Base-by-base conservation (phyloP, 2,113 vertebrate genomes). In the Scomber scombrus region DNA sequence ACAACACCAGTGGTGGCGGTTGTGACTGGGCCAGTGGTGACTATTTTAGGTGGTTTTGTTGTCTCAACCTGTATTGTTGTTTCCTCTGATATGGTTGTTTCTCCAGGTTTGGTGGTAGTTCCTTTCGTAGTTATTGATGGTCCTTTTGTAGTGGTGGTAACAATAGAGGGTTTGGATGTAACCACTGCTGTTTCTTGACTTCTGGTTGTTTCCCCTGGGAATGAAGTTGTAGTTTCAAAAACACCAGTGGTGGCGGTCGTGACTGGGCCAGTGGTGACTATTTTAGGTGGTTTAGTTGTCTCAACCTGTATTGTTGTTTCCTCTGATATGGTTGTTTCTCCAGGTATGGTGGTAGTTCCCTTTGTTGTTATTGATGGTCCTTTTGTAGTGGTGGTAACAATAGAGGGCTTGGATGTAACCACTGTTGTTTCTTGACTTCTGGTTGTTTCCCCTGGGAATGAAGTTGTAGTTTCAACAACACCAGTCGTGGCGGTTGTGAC, bases 361-460 rank as follows among this genome's bases (percentile, higher is more conserved):
- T 13, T 2, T 4, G 12, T 6, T 0, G 56, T 26, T 7, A 54
- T 69, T 8, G 18, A 9, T 21, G 50, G 13, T 13, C 0, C 12
- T 56, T 13, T 0, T 10, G 56, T 77, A 12, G 21, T 51, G 14
- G 51, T 70, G 11, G 56, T 80, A 1, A 2, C 14, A 2, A 63
- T 5, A 10, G 73, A 31, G 3, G 82, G 61, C 43, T 11, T 61
- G 4, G 85, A 77, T 40, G 77, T 77, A 2, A 69, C 51, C 11
- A 73, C 13, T 8, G 80, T 71, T 15, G 43, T 64, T 83, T 61
- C 62, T 16, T 40, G 43, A 1, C 45, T 16, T 14, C 56, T 21
- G 46, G 75, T 47, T 54, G 71, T 18, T 26, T 26, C 23, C 23
- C 8, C 23, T 21, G 46, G 15, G 0, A 11, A 23, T 40, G 54